phyloP scores from a whole-genome alignment of 2,888 invertebrate species.

The Acrobasis suavella region DNA sequence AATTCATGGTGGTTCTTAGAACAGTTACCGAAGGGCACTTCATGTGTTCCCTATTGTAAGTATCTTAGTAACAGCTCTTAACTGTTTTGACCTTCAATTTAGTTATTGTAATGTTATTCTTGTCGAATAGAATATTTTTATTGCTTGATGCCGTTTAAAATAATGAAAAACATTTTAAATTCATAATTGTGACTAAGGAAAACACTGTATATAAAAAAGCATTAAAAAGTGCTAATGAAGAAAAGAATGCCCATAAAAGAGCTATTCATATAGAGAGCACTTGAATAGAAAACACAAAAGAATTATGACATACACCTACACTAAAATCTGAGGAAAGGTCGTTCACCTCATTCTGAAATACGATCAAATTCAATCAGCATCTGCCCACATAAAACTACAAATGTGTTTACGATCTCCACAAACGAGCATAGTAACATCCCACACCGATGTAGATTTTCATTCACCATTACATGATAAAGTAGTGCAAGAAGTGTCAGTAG shows the following conservation, averaged over 20 bases:
- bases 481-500: constrained; percentile 4
- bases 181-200: no score
- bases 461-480: background rate
- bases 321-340: constrained; percentile 42
- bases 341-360: constrained; percentile 71
- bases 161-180: background rate
- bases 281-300: constrained; percentile 13
- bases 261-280: background rate
- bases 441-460: constrained; percentile 30
- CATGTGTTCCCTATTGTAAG: background rate
- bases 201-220: background rate
- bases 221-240: background rate
- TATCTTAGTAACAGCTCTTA: background rate
- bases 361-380: constrained; percentile 71
- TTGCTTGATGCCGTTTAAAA: background rate
- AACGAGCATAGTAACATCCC: constrained; percentile 50
- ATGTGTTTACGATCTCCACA: constrained; percentile 68
- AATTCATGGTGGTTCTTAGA: background rate
- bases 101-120: background rate
- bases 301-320: constrained; percentile 28
- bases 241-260: constrained; percentile 4
- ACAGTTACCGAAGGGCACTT: background rate
- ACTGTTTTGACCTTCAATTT: background rate
- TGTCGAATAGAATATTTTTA: background rate
- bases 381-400: constrained; percentile 68